Conservation (phyloP, 2,888 invertebrate species). For the Polyommatus iphigenia region DNA sequence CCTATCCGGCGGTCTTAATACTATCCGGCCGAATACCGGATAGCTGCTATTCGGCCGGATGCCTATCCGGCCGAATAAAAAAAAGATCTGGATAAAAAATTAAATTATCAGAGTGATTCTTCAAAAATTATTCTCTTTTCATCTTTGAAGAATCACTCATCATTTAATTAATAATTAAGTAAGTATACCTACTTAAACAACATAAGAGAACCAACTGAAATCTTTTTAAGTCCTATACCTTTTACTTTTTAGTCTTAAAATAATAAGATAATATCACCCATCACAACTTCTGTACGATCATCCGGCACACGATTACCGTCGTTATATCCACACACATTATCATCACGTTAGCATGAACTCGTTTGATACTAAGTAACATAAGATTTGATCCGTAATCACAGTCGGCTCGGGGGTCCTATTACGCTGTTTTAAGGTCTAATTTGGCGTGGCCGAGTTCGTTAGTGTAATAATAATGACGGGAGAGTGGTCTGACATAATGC, state of each 20-base stretch:
- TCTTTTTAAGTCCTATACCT: too few relatives aligned
- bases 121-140: too few relatives aligned
- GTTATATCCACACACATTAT: not conserved
- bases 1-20: too few relatives aligned
- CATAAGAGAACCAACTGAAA: too few relatives aligned
- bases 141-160: too few relatives aligned
- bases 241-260: not conserved
- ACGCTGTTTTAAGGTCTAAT: not conserved
- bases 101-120: too few relatives aligned
- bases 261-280: not conserved
- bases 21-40: too few relatives aligned
- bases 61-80: too few relatives aligned
- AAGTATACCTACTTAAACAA: too few relatives aligned
- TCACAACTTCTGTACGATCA: not conserved
- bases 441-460: not conserved
- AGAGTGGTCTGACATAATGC: slow-evolving; percentile 52
- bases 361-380: slow-evolving; percentile 19
- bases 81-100: too few relatives aligned
- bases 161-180: too few relatives aligned
- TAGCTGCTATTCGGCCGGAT: too few relatives aligned
- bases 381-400: not conserved
- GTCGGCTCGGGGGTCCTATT: not conserved
- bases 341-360: not conserved
- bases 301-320: not conserved
- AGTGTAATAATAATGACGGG: slow-evolving; percentile 36